Evolutionary conservation across 2,888 invertebrate genomes (phyloP), one percentile per base, ranked within the genome.

Genomic region (Parnassius smintheus): DNA sequence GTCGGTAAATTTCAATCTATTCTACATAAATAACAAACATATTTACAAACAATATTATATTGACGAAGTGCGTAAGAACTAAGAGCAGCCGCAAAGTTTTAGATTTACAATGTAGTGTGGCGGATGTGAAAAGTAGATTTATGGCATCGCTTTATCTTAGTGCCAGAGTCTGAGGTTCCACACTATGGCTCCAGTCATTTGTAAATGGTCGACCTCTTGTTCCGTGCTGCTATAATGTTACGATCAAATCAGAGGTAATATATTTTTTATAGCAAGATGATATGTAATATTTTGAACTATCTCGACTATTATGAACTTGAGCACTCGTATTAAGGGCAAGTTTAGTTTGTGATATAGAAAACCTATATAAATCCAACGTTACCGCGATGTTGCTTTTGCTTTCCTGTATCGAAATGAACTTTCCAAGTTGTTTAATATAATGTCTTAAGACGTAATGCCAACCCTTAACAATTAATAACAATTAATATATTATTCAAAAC

Each of bases 171-270:
- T 61, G 12, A 50, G 54, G 60, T 64, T 60, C 50, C 18, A 18
- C 18, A 52, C 66, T 64, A 65, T 64, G 62, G 65, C 65, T 59
- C 59, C 54, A 66, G 65, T 65, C 61, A 69, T 68, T 67, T 68
- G 65, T 62, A 63, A 66, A 54, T 59, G 56, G 60, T 60, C 63
- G 65, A 66, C 68, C 62, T 65, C 66, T 69, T 68, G 66, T 65
- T 56, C 62, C 62, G 66, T 69, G 70, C 61, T 65, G 59, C 58
- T 64, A 52, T 67, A 70, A 66, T 68, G 68, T 66, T 66, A 66
- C 62, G 60, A 65, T 65, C 60, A 66, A 66, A 66, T 60, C 48
- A 42, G 61, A 62, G 55, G 66, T 55, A 68, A 65, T 66, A 45
- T 55, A 67, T 12, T 2, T 55, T 18, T 11, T 45, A 11, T 10